phyloP scores from a whole-genome alignment of 2,113 vertebrate genomes.

The Nerophis lumbriciformis region DNA sequence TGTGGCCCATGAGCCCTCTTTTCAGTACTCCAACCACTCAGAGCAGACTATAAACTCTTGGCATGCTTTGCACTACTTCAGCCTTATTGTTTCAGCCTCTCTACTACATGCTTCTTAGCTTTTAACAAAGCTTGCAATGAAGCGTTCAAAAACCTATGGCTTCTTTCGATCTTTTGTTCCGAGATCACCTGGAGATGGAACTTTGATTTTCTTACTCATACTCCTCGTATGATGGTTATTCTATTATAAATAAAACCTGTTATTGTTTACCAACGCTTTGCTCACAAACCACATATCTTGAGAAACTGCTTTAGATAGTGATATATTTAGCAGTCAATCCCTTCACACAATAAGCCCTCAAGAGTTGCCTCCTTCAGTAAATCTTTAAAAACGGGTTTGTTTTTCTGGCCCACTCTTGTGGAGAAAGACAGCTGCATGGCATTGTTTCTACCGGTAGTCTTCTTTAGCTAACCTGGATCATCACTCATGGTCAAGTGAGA shows the following conservation, averaged over 20 bases:
- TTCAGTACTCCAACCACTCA: slow-evolving; percentile 44
- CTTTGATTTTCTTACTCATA: slow-evolving; percentile 14
- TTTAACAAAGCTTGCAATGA: slow-evolving; percentile 31
- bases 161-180: slow-evolving; percentile 50
- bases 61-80: slow-evolving; percentile 58
- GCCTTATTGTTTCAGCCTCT: slow-evolving; percentile 47
- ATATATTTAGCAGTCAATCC: slow-evolving; percentile 21
- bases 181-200: slow-evolving; percentile 29
- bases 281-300: slow-evolving; percentile 5
- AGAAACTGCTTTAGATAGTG: slow-evolving; percentile 13
- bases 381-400: slow-evolving; percentile 12
- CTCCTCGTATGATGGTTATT: slow-evolving; percentile 17
- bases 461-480: slow-evolving; percentile 2
- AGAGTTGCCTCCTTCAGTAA: slow-evolving; percentile 21
- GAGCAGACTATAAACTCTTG: slow-evolving; percentile 61
- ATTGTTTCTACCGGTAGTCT: slow-evolving; percentile 5
- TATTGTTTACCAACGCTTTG: slow-evolving; percentile 9
- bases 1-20: slow-evolving; percentile 35
- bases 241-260: too few relatives aligned
- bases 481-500: slow-evolving; percentile 23
- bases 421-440: slow-evolving; percentile 14
- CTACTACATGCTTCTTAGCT: slow-evolving; percentile 42
- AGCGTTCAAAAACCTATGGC: slow-evolving; percentile 29
- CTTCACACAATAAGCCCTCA: slow-evolving; percentile 8
- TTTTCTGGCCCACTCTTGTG: slow-evolving; percentile 18